phyloP scores from a whole-genome alignment of 2,888 invertebrate genomes.

The Cacoxenus indagator region DNA sequence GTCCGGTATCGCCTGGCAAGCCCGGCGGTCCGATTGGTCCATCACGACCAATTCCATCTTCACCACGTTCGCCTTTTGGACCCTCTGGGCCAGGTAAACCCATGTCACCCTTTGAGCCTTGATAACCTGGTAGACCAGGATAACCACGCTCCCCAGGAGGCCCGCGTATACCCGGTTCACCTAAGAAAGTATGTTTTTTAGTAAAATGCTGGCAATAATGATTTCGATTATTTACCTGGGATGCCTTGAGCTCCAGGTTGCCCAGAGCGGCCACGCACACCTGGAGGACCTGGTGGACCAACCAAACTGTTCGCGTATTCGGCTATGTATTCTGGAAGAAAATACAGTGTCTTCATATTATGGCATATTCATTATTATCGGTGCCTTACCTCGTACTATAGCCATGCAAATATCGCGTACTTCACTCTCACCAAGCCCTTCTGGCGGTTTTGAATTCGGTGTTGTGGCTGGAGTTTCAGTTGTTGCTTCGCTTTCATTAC shows the following conservation, averaged over 20 bases:
- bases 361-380: neutral
- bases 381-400: slow-evolving; percentile 79
- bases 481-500: slow-evolving; percentile 69
- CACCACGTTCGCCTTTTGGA: slow-evolving; percentile 80
- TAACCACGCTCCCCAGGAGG: slow-evolving; percentile 78
- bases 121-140: slow-evolving; percentile 79
- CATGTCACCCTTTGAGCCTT: slow-evolving; percentile 74
- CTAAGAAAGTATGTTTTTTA: slow-evolving; percentile 62
- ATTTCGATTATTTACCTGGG: too few relatives aligned
- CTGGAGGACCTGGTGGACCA: slow-evolving; percentile 78
- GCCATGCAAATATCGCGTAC: slow-evolving; percentile 85
- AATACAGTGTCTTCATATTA: neutral
- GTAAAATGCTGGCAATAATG: too few relatives aligned
- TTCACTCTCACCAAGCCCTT: slow-evolving; percentile 73
- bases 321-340: slow-evolving; percentile 78
- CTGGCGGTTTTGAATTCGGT: slow-evolving; percentile 15
- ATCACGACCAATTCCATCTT: slow-evolving; percentile 78
- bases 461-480: slow-evolving; percentile 45
- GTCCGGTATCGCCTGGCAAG: slow-evolving; percentile 80
- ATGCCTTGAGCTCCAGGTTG: slow-evolving; percentile 79
- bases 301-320: slow-evolving; percentile 76
- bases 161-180: slow-evolving; percentile 74
- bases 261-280: slow-evolving; percentile 82
- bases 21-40: slow-evolving; percentile 81
- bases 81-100: slow-evolving; percentile 76